Evolutionary conservation across 2,797 vertebrate genomes (phyloP), one percentile per base, ranked within the genome.

Genomic region (Tamandua tetradactyla): DNA sequence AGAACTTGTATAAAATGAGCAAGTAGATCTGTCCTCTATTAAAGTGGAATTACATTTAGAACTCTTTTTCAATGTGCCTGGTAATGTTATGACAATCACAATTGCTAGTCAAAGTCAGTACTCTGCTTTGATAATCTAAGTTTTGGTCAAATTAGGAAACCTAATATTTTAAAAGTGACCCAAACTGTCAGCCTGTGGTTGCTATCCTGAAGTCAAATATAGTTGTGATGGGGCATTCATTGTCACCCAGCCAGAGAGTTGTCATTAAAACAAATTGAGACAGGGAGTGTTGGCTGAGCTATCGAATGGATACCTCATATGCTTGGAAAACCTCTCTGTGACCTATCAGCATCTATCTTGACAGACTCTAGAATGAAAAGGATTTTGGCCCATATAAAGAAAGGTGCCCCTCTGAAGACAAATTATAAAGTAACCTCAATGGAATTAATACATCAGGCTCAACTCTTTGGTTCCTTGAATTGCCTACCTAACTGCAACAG

Each of bases 261-360:
- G 42, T 91, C 71, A 93, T 92, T 94, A 89, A 72, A 91, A 86
- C 83, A 84, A 90, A 85, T n/a, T 55, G 75, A 86, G 44, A 52
- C 20, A 35, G 40, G 32, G n/a, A 27, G 76, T 18, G 0, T 40
- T 80, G 85, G 81, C 82, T 87, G 69, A 83, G 55, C 23, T 76
- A 69, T 42, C 18, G 72, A 72, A n/a, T 57, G n/a, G 69, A 32
- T 86, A 14, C 17, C 47, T 89, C 62, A 44, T 61, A 5, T 37
- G 18, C 91, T 72, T 94, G 76, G 64, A 69, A 92, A 89, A 68
- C 49, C 55, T 96, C 44, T 71, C 42, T 49, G 66, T 84, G 81
- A 75, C 87, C 49, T 35, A 2, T 68, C 52, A 76, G 66, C 32
- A 81, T 91, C 66, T 84, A 40, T 89, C 81, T 68, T 91, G 88